These are phyloP conservation scores for Serilophus lunatus DNA, from an alignment of 2,113 vertebrate species.

Conservation along the genomic window DNA sequence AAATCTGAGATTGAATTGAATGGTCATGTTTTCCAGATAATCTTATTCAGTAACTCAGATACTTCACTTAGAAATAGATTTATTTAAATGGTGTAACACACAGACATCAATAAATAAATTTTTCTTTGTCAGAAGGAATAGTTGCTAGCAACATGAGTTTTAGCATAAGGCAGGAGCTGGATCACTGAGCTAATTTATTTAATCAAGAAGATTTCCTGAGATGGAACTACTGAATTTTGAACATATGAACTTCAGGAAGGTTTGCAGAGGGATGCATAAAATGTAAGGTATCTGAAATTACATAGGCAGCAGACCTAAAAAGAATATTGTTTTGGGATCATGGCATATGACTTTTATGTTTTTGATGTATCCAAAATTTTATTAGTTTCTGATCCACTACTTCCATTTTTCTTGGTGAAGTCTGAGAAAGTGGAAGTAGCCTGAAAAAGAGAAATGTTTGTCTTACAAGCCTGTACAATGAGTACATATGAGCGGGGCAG, in stretches of 20 bases:
- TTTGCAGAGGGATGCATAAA: neutral
- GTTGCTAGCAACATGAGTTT: conserved; percentile 67
- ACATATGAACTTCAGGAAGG: neutral
- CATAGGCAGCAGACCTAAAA: neutral
- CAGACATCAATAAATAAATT: conserved; percentile 73
- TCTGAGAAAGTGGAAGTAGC: neutral
- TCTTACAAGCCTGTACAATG: neutral
- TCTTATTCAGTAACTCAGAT: conserved; percentile 60
- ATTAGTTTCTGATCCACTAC: neutral
- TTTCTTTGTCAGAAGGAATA: conserved; percentile 63
- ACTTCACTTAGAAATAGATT: conserved; percentile 72
- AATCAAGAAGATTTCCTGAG: conserved; percentile 59
- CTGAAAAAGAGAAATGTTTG: neutral
- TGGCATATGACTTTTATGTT: neutral
- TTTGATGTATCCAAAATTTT: neutral
- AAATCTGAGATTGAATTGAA: conserved; percentile 70
- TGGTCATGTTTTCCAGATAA: conserved; percentile 74
- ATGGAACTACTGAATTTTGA: conserved; percentile 16
- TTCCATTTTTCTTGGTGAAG: neutral
- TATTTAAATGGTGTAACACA: conserved; percentile 64
- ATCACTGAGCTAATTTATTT: conserved; percentile 68
- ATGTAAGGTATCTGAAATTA: neutral
- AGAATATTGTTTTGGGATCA: neutral
- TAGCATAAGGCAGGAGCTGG: conserved; percentile 50
- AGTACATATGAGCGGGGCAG: neutral